A percentile compares a stretch with the other conserved stretches of the same genome.
Conservation (phyloP, 1,140 invertebrate species). For the Drosophila repleta region DNA sequence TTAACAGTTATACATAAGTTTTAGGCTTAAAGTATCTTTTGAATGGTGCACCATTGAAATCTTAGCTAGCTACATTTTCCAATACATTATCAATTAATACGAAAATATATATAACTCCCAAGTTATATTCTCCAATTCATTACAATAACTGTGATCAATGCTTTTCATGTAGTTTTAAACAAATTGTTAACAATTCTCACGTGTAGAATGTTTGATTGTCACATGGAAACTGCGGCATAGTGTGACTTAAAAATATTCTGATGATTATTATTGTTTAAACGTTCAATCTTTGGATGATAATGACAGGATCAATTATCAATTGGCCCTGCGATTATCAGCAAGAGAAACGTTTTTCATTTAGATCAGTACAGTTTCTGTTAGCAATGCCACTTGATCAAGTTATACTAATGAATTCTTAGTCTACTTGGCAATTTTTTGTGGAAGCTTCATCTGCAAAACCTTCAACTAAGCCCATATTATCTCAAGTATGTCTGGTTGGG, state of each 20-base stretch:
- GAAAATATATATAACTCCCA: slow-evolving; percentile 5
- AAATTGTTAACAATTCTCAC: slow-evolving; percentile 52
- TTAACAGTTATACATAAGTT: slow-evolving; percentile 11
- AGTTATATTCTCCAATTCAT: slow-evolving; percentile 9
- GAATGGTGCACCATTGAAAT: slow-evolving; percentile 47
- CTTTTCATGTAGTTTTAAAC: slow-evolving; percentile 30
- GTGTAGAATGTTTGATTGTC: slow-evolving; percentile 54
- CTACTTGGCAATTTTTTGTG: slow-evolving; percentile 6
- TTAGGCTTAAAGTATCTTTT: slow-evolving; percentile 45
- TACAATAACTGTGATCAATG: background rate
- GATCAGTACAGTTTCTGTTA: slow-evolving; percentile 64
- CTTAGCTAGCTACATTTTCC: slow-evolving; percentile 9
- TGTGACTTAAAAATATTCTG: slow-evolving; percentile 67
- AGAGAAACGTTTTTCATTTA: slow-evolving; percentile 80
- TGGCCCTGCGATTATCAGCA: slow-evolving; percentile 24
- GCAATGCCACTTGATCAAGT: slow-evolving; percentile 52
- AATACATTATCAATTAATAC: slow-evolving; percentile 34
- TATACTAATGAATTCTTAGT: slow-evolving; percentile 12
- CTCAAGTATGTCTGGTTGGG: slow-evolving; percentile 26
- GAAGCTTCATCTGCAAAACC: slow-evolving; percentile 44
- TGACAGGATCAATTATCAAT: slow-evolving; percentile 11
- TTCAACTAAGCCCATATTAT: slow-evolving; percentile 59
- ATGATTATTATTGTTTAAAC: slow-evolving; percentile 69
- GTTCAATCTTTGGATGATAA: slow-evolving; percentile 66
- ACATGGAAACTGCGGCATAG: slow-evolving; percentile 40